Base-by-base conservation (phyloP, 2,888 invertebrate genomes). In the Athripsodes cinereus region DNA sequence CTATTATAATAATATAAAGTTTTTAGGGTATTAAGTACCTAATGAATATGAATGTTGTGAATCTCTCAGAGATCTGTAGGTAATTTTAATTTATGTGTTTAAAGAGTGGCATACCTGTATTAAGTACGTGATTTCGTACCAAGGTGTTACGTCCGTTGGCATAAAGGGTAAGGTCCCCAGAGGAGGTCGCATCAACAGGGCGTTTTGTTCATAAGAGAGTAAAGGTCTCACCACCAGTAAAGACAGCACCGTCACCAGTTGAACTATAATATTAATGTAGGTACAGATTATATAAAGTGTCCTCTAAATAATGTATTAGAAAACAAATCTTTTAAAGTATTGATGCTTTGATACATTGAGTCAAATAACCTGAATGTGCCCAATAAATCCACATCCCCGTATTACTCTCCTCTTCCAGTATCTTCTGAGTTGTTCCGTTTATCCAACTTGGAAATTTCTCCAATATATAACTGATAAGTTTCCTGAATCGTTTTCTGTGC, bases 371-470 rank as follows among this genome's bases (percentile, higher is more conserved):
- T 21, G 52, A 54, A 21, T 62, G 60, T 6, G 48, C 22, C 1
- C 22, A 31, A 21, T 52, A 63, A 18, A 63, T 61, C 57, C 55
- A 57, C 51, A 40, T 58, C 20, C 61, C 61, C 16, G 34, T 48
- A 18, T 58, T 59, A 6, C 31, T 22, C 18, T 35, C 50, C 47
- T 53, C 21, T 18, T 48, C 34, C 35, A 61, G 44, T 6, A 58
- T 16, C 2, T n/a, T 2, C n/a, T 46, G 56, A 31, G 35, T 59
- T 18, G 50, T 22, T 2, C 53, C 52, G 2, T 40, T 48, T n/a
- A 51, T 53, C 63, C 63, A 63, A 18, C 34, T 13, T 6, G 61
- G 60, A 52, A 61, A 63, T 20, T 59, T 60, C 21, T 50, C 40
- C 35, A 50, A 52, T 3, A 58, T 22, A 22, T 19, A 57, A n/a